These are phyloP conservation scores for Girardinus metallicus DNA, from an alignment of 2,797 vertebrate species.

Conservation along the genomic window DNA sequence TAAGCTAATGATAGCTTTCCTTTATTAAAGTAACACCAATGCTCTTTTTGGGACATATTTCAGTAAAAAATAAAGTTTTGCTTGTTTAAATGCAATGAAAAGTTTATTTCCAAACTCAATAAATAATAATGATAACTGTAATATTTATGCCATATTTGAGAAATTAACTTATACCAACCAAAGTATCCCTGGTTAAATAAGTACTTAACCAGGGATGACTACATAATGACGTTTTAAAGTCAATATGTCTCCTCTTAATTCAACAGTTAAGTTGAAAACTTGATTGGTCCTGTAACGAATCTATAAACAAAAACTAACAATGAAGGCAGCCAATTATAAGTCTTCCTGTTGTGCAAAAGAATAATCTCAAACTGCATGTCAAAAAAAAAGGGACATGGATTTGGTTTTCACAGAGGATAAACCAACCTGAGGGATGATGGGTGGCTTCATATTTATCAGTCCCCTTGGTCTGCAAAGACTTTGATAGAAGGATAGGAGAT, in stretches of 20 bases:
- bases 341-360: background rate
- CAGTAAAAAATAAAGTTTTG: background rate
- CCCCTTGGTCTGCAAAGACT: slow-evolving; percentile 65
- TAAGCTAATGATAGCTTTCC: background rate
- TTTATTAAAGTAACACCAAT: background rate
- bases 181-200: background rate
- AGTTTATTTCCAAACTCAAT: background rate
- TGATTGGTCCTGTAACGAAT: background rate
- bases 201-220: no score
- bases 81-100: background rate
- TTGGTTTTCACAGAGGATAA: slow-evolving; percentile 6
- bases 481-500: background rate
- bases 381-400: background rate
- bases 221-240: no score
- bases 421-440: slow-evolving; percentile 81
- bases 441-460: slow-evolving; percentile 58
- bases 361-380: background rate
- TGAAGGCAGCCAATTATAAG: background rate
- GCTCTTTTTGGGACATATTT: background rate
- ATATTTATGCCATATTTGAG: background rate
- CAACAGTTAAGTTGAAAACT: background rate
- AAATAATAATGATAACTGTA: background rate
- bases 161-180: background rate
- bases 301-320: background rate
- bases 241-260: background rate